These are phyloP conservation scores for Oncorhynchus nerka DNA, from an alignment of 2,113 vertebrate genomes.

Conservation along the genomic window DNA sequence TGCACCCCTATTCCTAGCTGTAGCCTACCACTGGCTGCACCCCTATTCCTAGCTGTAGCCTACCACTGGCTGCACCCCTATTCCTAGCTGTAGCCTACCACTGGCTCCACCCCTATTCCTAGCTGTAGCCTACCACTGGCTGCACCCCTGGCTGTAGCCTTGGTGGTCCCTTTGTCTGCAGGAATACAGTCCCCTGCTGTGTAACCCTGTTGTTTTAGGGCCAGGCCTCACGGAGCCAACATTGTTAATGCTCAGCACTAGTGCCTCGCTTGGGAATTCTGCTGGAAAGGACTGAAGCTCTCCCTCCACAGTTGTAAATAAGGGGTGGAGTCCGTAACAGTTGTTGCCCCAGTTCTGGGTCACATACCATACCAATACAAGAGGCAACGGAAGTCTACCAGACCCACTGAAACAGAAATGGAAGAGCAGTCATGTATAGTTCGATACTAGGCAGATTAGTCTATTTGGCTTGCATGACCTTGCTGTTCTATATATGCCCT, in stretches of 20 bases:
- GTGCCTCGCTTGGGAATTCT: not conserved
- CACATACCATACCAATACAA: not conserved
- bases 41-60: too few relatives aligned
- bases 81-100: too few relatives aligned
- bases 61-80: too few relatives aligned
- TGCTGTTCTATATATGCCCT: not conserved
- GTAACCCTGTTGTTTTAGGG: conserved; percentile 12
- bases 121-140: too few relatives aligned
- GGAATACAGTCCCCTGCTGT: not conserved
- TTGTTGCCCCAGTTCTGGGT: not conserved
- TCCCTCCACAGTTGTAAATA: not conserved
- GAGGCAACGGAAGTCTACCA: not conserved
- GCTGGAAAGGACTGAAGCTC: not conserved
- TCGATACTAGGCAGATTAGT: not conserved
- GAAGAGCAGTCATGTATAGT: not conserved
- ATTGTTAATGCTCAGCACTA: conserved; percentile 10
- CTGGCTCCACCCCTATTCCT: too few relatives aligned
- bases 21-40: too few relatives aligned
- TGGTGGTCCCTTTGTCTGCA: conserved; percentile 6
- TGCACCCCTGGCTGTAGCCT: not conserved
- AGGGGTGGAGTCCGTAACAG: not conserved
- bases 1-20: too few relatives aligned
- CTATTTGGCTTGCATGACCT: not conserved
- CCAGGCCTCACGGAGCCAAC: conserved; percentile 3
- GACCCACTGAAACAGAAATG: not conserved